Percentiles rank a stretch among this genome's conserved stretches.
Conservation (phyloP, 2,113 vertebrate genomes). For the Orthonyx spaldingii region DNA sequence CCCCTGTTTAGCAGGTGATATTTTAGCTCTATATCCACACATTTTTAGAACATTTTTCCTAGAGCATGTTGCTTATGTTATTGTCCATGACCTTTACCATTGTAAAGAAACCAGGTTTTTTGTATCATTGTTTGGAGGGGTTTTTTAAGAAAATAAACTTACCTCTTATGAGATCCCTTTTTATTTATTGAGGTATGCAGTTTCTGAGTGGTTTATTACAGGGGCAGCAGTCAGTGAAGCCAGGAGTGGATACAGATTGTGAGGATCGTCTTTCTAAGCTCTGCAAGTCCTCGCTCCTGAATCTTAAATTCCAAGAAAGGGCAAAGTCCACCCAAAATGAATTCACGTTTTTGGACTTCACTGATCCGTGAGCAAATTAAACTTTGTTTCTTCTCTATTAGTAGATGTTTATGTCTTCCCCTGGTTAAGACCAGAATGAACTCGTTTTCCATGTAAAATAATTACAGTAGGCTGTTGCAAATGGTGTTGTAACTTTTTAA, state of each 20-base stretch:
- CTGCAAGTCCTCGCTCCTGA: background rate
- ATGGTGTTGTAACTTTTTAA: accelerated
- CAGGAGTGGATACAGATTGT: background rate
- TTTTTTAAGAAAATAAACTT: conserved; percentile 26
- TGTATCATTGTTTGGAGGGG: background rate
- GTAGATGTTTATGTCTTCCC: background rate
- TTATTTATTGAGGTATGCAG: background rate
- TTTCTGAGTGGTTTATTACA: background rate
- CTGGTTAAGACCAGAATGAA: conserved; percentile 12
- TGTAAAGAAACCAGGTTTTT: background rate
- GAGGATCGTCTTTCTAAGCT: background rate
- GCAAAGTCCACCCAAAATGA: conserved; percentile 35
- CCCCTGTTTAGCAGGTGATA: background rate
- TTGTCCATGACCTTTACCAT: background rate
- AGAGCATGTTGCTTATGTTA: background rate
- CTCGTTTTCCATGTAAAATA: background rate
- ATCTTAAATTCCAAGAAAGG: background rate
- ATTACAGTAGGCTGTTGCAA: background rate
- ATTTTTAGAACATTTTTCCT: background rate
- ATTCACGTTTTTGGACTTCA: background rate
- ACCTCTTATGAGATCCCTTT: conserved; percentile 18
- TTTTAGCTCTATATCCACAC: background rate
- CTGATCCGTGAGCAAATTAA: conserved; percentile 56
- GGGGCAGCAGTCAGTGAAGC: background rate
- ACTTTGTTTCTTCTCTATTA: conserved; percentile 53